These are phyloP conservation scores for Plebejus anna DNA, from an alignment of 2,888 invertebrate genomes.

Conservation along the genomic window DNA sequence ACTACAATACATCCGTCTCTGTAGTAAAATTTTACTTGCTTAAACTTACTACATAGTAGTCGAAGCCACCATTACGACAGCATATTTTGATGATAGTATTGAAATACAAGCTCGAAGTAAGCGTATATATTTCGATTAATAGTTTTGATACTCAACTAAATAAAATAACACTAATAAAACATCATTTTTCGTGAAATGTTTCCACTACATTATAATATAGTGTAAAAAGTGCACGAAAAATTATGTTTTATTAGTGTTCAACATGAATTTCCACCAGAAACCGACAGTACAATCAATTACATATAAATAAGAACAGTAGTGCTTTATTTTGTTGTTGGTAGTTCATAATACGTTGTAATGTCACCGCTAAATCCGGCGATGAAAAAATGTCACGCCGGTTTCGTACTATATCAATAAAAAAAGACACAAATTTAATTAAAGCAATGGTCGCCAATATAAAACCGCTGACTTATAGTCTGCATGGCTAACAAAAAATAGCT, in stretches of 20 bases:
- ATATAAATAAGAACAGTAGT: not conserved
- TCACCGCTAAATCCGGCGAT: slow-evolving; percentile 21
- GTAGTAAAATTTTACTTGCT: no score
- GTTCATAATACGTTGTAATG: slow-evolving; percentile 14
- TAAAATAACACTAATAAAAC: not conserved
- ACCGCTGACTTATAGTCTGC: slow-evolving; percentile 33
- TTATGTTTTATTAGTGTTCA: no score
- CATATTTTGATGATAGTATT: not conserved
- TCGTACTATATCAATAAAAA: slow-evolving; percentile 54
- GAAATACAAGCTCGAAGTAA: not conserved
- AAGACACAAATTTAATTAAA: slow-evolving; percentile 62
- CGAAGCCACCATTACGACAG: no score
- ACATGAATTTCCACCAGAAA: no score
- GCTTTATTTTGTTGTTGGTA: not conserved
- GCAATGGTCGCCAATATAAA: slow-evolving; percentile 38
- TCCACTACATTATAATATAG: no score
- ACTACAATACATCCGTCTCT: no score
- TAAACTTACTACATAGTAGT: no score
- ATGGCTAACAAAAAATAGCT: not conserved
- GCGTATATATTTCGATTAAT: not conserved
- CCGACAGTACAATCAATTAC: no score
- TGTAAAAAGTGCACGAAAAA: no score
- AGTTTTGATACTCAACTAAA: not conserved
- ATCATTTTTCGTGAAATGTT: no score
- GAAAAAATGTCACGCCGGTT: slow-evolving; percentile 50